Percentiles rank a stretch among this genome's conserved stretches.
phyloP scores from a whole-genome alignment of 2,797 vertebrate genomes.

The Chelon labrosus region DNA sequence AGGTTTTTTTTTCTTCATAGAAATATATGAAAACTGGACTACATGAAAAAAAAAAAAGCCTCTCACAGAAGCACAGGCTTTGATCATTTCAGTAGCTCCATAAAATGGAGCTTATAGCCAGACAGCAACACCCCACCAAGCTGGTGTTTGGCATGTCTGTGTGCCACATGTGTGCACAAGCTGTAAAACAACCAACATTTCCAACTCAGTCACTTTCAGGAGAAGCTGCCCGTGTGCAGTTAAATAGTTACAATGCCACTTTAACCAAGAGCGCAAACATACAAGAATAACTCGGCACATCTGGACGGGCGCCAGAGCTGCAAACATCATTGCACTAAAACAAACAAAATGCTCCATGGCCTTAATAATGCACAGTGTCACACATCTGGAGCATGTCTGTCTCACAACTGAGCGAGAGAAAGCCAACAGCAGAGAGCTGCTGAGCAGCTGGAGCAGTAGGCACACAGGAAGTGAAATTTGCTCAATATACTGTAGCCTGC shows the following conservation, averaged over 20 bases:
- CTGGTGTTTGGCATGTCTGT: slow-evolving; percentile 63
- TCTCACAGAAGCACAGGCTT: slow-evolving; percentile 45
- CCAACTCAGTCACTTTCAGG: slow-evolving; percentile 25
- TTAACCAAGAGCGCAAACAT: slow-evolving; percentile 62
- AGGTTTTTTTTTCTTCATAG: background rate
- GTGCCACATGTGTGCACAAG: slow-evolving; percentile 73
- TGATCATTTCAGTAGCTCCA: slow-evolving; percentile 67
- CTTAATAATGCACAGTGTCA: slow-evolving; percentile 60
- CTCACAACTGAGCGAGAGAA: slow-evolving; percentile 51
- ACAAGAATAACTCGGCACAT: slow-evolving; percentile 62
- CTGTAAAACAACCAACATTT: slow-evolving; percentile 61
- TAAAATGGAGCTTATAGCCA: slow-evolving; percentile 61
- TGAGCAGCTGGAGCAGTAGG: slow-evolving; percentile 53
- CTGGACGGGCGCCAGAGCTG: slow-evolving; percentile 55
- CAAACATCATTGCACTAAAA: slow-evolving; percentile 57
- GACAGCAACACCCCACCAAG: slow-evolving; percentile 54
- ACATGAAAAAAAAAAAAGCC: slow-evolving; percentile 32
- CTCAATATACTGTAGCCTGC: slow-evolving; percentile 74
- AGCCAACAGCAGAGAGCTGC: slow-evolving; percentile 53
- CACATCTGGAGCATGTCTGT: slow-evolving; percentile 66
- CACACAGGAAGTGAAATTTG: slow-evolving; percentile 74
- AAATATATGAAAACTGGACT: slow-evolving; percentile 30
- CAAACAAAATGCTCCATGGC: slow-evolving; percentile 59
- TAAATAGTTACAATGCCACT: slow-evolving; percentile 55
- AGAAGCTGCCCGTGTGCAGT: slow-evolving; percentile 46